Evolutionary conservation across 2,113 vertebrate genomes (phyloP).

Genomic region (Dryoscopus gambensis): DNA sequence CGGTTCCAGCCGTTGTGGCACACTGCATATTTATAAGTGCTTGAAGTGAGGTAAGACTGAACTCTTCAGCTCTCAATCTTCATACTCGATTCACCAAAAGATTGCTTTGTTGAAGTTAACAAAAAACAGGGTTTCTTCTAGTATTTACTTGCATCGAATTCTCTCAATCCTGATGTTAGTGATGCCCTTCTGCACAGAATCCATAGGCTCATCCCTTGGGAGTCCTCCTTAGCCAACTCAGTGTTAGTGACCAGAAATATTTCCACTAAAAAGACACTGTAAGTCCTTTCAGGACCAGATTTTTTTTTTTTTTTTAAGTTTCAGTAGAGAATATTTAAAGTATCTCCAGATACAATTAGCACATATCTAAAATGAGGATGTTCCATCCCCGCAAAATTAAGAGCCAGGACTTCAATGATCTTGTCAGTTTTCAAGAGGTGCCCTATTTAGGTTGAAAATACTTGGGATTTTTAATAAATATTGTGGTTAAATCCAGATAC

Average conservation of each 20-base stretch:
- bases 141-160: neutral
- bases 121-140: neutral
- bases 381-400: neutral
- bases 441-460: neutral
- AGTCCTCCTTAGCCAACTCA: neutral
- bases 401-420: neutral
- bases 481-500: neutral
- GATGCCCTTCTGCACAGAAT: neutral
- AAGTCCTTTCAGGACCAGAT: neutral
- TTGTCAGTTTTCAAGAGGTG: neutral
- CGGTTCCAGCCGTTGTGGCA: neutral
- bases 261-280: neutral
- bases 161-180: neutral
- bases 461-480: neutral
- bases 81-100: neutral
- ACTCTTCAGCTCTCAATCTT: constrained; percentile 2
- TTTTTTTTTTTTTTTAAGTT: neutral
- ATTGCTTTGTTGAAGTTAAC: neutral
- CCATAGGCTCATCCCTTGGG: neutral
- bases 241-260: neutral
- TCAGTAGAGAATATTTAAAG: neutral
- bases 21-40: neutral
- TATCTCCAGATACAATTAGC: neutral
- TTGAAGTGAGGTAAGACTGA: neutral
- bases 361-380: neutral